Conservation (phyloP, 2,113 vertebrate species). For the Morphnarchus princeps region DNA sequence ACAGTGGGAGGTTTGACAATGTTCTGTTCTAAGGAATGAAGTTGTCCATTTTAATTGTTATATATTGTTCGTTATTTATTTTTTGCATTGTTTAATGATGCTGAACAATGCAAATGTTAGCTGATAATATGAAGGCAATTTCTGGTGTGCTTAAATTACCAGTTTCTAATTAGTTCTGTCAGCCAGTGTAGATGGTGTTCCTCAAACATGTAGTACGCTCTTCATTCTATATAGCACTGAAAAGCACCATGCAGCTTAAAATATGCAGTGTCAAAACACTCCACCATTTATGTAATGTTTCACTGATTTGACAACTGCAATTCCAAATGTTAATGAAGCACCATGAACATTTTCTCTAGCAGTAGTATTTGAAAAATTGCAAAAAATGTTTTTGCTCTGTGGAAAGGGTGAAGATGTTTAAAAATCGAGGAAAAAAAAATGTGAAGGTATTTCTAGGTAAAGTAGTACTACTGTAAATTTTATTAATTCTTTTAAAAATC, state of each 20-base stretch:
- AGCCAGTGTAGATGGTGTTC: neutral
- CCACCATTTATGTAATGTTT: constrained; percentile 23
- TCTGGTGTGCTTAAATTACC: neutral
- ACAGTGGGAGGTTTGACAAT: neutral
- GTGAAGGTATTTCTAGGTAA: neutral
- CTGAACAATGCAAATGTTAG: neutral
- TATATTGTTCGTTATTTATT: neutral
- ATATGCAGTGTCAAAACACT: constrained; percentile 16
- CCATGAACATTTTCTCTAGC: neutral
- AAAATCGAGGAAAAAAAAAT: neutral
- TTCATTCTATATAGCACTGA: neutral
- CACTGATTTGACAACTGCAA: constrained; percentile 1
- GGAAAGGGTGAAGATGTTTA: neutral
- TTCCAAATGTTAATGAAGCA: constrained; percentile 32
- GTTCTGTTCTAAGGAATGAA: neutral
- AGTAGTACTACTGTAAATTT: neutral
- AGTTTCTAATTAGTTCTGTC: neutral
- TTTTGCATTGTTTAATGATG: neutral
- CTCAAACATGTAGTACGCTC: neutral
- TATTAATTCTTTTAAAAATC: neutral
- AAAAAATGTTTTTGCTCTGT: neutral
- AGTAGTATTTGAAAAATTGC: neutral
- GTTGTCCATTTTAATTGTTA: neutral
- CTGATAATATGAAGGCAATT: neutral
- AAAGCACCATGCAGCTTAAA: neutral